Evolutionary conservation across 2,113 vertebrate species (phyloP).

Genomic region (Heliornis fulica): DNA sequence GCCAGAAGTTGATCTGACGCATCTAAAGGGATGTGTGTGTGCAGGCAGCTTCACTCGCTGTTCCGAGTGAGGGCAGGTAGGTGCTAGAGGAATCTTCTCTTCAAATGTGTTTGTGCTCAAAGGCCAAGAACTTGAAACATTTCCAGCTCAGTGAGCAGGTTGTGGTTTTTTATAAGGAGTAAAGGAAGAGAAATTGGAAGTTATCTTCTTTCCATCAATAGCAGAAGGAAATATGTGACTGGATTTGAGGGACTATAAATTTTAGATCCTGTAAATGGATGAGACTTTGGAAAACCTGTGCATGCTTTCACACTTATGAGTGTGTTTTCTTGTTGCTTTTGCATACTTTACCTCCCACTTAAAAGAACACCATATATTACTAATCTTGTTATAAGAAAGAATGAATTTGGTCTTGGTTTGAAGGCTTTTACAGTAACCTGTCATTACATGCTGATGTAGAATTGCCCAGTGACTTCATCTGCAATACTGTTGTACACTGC

Average conservation of each 20-base stretch:
- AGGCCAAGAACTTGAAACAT: background rate
- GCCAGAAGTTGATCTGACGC: background rate
- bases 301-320: rapidly evolving
- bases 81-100: background rate
- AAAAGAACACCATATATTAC: background rate
- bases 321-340: background rate
- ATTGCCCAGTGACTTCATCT: background rate
- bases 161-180: background rate
- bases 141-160: background rate
- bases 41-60: background rate
- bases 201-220: background rate
- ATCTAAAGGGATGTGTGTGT: background rate
- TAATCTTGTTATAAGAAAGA: background rate
- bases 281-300: background rate
- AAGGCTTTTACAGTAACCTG: background rate
- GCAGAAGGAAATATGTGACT: background rate
- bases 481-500: background rate
- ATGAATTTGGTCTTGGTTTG: background rate
- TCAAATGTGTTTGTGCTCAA: background rate
- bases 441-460: background rate
- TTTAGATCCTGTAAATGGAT: background rate
- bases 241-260: background rate
- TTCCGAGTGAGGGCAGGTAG: background rate
- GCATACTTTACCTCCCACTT: background rate
- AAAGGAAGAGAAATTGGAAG: background rate